phyloP scores from a whole-genome alignment of 1,140 invertebrate species.

The Heliconius hewitsoni region DNA sequence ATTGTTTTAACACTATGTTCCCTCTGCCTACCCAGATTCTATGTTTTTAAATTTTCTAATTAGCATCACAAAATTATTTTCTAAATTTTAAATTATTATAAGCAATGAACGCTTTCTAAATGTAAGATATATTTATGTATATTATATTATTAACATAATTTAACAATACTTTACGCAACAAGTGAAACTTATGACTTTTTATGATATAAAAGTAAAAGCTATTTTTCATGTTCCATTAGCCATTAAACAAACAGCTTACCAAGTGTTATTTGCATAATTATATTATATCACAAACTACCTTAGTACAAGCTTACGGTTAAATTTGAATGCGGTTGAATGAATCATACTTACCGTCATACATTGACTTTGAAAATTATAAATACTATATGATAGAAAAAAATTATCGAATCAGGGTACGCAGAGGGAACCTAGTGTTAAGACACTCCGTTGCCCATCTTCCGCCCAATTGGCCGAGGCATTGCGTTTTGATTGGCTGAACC shows the following conservation, averaged over 20 bases:
- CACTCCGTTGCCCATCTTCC: no score
- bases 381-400: no score
- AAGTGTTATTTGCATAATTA: neutral
- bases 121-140: neutral
- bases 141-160: neutral
- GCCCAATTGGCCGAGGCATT: no score
- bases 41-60: no score
- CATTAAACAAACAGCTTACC: constrained; percentile 17
- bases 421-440: no score
- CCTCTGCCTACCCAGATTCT: no score
- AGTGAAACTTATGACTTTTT: neutral
- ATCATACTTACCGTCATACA: neutral
- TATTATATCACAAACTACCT: constrained; percentile 10
- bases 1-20: no score
- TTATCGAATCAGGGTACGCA: no score
- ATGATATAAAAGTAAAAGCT: constrained; percentile 24
- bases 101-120: neutral
- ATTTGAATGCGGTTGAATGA: neutral
- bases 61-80: no score
- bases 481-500: no score
- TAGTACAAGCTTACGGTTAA: neutral
- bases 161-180: neutral
- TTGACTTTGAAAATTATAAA: no score
- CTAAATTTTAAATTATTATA: neutral
- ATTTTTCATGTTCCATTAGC: constrained; percentile 18